Evolutionary conservation across 1,140 invertebrate genomes (phyloP), one percentile per base, ranked within the genome.

Genomic region (Hycleus cichorii): DNA sequence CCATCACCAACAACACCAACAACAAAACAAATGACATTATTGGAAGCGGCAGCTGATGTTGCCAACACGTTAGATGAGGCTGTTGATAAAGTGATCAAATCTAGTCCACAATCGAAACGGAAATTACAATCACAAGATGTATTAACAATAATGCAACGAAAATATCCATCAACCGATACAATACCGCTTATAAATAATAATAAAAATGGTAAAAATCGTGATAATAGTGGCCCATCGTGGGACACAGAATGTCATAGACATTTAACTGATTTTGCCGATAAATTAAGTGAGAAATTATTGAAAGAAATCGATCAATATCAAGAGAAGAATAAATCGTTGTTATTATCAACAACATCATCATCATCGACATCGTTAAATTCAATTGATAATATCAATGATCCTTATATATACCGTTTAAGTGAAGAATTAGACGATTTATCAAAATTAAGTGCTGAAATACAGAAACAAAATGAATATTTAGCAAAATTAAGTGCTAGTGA

Each of bases 231-330:
- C 60, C 72, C 76, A 25, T 74, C 74, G 0, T 85, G 83, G 79
- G 80, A 78, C 61, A 80, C 85, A 67, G 83, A 86, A 58, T 81
- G 81, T 49, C 76, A 78, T 55, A 80, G 82, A 62, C 83, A 89
- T 69, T 74, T 90, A 43, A 84, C 83, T 2, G 86, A 89, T 63
- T 89, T 89, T 62, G 87, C 87, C 1, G 87, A 91, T 66, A 86
- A 88, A 68, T 58, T 74, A 3, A 81, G 80, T 56, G 87, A 87
- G 65, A 88, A 88, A 66, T 72, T 90, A 32, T 76, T 89, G 44
- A 80, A 84, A 53, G 86, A 90, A 74, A 83, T 89, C 46, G 86
- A 90, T 66, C 82, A 86, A 69, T 89, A 81, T 50, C 72, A 72
- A 45, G 69, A 74, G 53, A 69, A 72, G 55, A 62, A 54, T 9